Base-by-base conservation (phyloP, 2,888 invertebrate species). In the Aelia acuminata region DNA sequence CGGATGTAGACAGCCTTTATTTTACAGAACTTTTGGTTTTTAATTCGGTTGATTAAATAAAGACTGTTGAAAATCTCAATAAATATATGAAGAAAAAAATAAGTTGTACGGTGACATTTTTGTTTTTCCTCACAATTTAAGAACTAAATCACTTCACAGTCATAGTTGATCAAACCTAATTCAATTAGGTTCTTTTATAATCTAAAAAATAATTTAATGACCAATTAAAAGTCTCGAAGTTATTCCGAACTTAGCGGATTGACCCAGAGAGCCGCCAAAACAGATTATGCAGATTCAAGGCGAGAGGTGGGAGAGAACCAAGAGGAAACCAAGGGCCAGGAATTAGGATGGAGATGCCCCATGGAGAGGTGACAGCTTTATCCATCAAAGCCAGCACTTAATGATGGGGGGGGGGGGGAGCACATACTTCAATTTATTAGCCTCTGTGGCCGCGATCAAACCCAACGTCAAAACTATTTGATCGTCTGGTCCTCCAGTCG, bases 391-490 rank as follows among this genome's bases (percentile, higher is more conserved):
- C 10, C 26, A 7, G 1, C 4, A 15, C n/a, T 5, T 63, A n/a
- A 63, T 63, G 63, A 63, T n/a, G 63, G 63, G n/a, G n/a, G n/a
- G n/a, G n/a, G n/a, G n/a, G n/a, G n/a, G n/a, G n/a, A n/a, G n/a
- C n/a, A n/a, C n/a, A n/a, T 26, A n/a, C 63, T 63, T 63, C 31
- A 8, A 63, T 63, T 63, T 63, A 63, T 63, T 63, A 63, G 63
- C n/a, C 63, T n/a, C 10, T n/a, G 20, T n/a, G 13, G n/a, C 26
- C 15, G n/a, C 10, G 18, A 63, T 63, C 63, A n/a, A n/a, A 26
- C 63, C 31, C n/a, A 4, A 3, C 63, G 20, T 63, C 63, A 63
- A 63, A 63, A 63, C 63, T 63, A 63, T 63, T 31, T 63, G 3
- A 63, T 63, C 11, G 63, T n/a, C 31, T 7, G 4, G 15, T 49